These are phyloP conservation scores for Argopecten irradians DNA, from an alignment of 1,140 invertebrate species.

Conservation along the genomic window DNA sequence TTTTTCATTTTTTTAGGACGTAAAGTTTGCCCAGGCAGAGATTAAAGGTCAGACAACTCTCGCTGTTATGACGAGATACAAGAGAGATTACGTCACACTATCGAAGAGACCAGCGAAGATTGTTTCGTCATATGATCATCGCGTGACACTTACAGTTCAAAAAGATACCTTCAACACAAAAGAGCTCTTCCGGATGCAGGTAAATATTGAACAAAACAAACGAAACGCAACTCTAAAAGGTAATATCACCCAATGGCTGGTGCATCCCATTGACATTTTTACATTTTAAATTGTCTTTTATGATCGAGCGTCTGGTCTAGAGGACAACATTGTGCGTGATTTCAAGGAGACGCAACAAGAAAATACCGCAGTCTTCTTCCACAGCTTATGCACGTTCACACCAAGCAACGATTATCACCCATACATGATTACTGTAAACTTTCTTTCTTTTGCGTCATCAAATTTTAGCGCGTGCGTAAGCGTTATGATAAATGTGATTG, in stretches of 20 bases:
- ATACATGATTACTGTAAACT: too few species aligned
- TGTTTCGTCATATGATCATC: slow-evolving; percentile 69
- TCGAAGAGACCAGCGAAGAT: slow-evolving; percentile 62
- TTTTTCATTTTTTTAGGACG: slow-evolving; percentile 62
- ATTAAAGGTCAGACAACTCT: slow-evolving; percentile 60
- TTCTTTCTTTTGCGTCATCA: too few species aligned
- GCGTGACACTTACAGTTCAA: slow-evolving; percentile 65
- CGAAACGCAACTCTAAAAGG: neutral
- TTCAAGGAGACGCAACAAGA: too few species aligned
- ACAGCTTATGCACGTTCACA: too few species aligned
- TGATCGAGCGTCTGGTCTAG: too few species aligned
- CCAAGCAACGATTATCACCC: too few species aligned
- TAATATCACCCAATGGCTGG: neutral
- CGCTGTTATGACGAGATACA: slow-evolving; percentile 71
- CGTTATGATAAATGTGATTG: too few species aligned
- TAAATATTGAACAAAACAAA: slow-evolving; percentile 37
- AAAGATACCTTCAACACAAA: slow-evolving; percentile 64
- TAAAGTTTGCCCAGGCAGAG: slow-evolving; percentile 72
- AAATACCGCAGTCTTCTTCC: too few species aligned
- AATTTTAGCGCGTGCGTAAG: too few species aligned
- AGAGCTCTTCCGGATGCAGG: slow-evolving; percentile 71
- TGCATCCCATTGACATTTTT: neutral
- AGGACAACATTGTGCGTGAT: too few species aligned
- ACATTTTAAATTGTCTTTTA: neutral
- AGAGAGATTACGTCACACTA: slow-evolving; percentile 70